Conservation (phyloP, 2,113 vertebrate genomes). For the Tricholaema leucomelas region DNA sequence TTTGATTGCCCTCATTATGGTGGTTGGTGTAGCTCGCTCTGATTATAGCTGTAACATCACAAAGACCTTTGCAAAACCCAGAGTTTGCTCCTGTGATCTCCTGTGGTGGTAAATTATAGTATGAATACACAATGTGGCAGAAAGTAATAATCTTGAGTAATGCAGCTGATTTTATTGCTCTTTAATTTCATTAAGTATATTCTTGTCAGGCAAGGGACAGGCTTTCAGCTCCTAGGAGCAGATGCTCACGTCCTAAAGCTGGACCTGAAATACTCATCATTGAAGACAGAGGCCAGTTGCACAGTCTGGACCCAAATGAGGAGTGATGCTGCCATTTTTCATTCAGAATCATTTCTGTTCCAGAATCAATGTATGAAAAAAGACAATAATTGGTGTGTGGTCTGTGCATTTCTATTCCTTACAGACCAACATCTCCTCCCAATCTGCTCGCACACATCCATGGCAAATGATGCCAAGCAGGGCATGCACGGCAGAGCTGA, state of each 20-base stretch:
- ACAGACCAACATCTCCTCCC: neutral
- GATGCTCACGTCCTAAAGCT: neutral
- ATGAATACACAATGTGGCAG: slow-evolving; percentile 44
- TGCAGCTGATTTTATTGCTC: slow-evolving; percentile 41
- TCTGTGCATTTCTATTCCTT: neutral
- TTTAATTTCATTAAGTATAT: slow-evolving; percentile 22
- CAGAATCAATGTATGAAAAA: neutral
- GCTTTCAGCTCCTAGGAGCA: slow-evolving; percentile 12
- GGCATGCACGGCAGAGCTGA: neutral
- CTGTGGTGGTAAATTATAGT: slow-evolving; percentile 52
- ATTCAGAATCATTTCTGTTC: neutral
- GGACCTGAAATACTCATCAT: neutral
- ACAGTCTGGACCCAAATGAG: neutral
- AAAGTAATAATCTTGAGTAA: slow-evolving; percentile 61
- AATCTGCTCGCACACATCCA: accelerated
- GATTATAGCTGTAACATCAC: neutral
- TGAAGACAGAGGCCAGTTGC: neutral
- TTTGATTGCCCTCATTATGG: slow-evolving; percentile 5
- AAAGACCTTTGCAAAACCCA: slow-evolving; percentile 10
- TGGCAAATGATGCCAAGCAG: neutral
- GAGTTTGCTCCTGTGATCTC: slow-evolving; percentile 1
- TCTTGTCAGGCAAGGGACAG: neutral
- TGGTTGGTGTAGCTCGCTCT: neutral
- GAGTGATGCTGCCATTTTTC: neutral
- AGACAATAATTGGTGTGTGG: neutral